phyloP scores from a whole-genome alignment of 92 coral and sea anemone genomes.

The Umimayanthus kanabou region DNA sequence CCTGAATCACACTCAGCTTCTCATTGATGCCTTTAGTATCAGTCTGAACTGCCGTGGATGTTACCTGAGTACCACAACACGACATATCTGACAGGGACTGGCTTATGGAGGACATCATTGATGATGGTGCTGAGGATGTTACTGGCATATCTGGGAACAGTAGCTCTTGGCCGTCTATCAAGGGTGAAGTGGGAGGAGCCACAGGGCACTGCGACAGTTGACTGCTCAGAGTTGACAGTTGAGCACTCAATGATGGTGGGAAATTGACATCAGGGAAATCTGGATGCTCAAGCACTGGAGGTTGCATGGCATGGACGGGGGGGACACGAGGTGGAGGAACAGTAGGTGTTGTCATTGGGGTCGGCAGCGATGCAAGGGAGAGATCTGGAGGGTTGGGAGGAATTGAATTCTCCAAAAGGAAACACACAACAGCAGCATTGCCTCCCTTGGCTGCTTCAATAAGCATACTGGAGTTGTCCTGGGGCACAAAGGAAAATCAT shows the following conservation, averaged over 20 bases:
- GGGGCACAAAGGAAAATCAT: not conserved
- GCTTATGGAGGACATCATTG: conserved; percentile 74
- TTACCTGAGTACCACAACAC: conserved; percentile 58
- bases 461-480: conserved; percentile 97
- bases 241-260: conserved; percentile 58
- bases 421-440: conserved; percentile 94
- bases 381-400: conserved; percentile 90
- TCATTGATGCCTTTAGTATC: conserved; percentile 82
- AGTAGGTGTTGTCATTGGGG: conserved; percentile 78
- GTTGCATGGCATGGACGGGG: conserved; percentile 93
- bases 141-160: conserved; percentile 75
- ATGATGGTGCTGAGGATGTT: conserved; percentile 67
- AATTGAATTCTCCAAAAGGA: conserved; percentile 88
- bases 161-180: conserved; percentile 61
- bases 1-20: conserved; percentile 85
- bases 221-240: conserved; percentile 62
- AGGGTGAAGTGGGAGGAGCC: conserved; percentile 79
- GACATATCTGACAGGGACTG: conserved; percentile 76
- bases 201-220: conserved; percentile 67
- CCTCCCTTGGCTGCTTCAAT: conserved; percentile 99
- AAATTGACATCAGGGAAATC: conserved; percentile 72
- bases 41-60: conserved; percentile 88
- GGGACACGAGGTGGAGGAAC: conserved; percentile 99
- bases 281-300: conserved; percentile 86
- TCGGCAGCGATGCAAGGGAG: conserved; percentile 78